Percentiles rank a stretch among this genome's conserved stretches.
These are phyloP conservation scores for Passer domesticus DNA, from an alignment of 2,113 vertebrate species.

Conservation along the genomic window DNA sequence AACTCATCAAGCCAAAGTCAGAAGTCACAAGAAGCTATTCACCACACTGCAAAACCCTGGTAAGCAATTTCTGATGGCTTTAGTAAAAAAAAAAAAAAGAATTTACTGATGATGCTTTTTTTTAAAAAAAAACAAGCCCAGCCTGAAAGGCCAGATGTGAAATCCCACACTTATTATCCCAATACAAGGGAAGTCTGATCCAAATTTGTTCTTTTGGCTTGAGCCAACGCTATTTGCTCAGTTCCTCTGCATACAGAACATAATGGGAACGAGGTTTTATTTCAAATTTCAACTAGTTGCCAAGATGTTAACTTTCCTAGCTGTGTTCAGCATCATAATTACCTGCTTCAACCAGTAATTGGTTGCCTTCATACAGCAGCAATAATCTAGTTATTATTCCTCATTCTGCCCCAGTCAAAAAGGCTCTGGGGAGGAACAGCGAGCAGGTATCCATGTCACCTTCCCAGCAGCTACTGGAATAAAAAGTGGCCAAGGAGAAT, in stretches of 20 bases:
- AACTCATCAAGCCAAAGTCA: constrained; percentile 47
- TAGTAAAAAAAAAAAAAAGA: neutral
- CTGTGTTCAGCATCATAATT: neutral
- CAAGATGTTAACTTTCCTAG: neutral
- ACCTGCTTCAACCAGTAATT: neutral
- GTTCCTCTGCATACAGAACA: neutral
- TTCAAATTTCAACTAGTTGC: neutral
- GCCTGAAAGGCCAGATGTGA: constrained; percentile 30
- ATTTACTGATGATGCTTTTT: constrained; percentile 1
- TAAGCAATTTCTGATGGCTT: constrained; percentile 44
- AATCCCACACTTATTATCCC: neutral
- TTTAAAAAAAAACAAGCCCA: constrained; percentile 21
- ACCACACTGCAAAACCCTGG: constrained; percentile 16
- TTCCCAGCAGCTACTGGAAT: neutral
- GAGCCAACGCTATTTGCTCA: neutral
- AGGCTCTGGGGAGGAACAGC: neutral
- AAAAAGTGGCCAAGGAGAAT: neutral
- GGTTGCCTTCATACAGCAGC: neutral
- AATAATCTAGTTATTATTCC: neutral
- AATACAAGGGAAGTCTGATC: neutral
- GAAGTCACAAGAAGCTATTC: constrained; percentile 37
- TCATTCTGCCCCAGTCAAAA: neutral
- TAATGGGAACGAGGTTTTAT: neutral
- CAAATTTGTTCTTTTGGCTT: neutral
- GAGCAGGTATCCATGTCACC: neutral